Percentiles rank a stretch among this genome's conserved stretches.
Evolutionary conservation across 1,140 invertebrate species (phyloP).

Genomic region (Rhynchophorus ferrugineus): DNA sequence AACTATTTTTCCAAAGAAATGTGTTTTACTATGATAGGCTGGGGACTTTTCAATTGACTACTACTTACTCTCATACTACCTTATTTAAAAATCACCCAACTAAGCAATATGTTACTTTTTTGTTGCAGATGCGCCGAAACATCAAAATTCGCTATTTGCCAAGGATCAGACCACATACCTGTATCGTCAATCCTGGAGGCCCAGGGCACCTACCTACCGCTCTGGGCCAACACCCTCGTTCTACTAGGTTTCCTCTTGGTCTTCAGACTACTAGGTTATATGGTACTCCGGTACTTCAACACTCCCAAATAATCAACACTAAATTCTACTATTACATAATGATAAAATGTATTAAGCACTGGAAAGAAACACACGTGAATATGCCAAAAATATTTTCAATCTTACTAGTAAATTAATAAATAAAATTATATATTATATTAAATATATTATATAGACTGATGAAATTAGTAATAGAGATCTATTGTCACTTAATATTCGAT

Average conservation of each 20-base stretch:
- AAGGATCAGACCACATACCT: constrained; percentile 54
- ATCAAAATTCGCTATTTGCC: constrained; percentile 61
- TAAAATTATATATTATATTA: constrained; percentile 12
- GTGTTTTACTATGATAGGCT: too few relatives aligned
- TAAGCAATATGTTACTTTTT: constrained; percentile 15
- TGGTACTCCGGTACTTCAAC: constrained; percentile 65
- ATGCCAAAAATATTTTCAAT: constrained; percentile 18
- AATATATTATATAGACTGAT: constrained; percentile 15
- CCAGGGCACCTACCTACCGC: constrained; percentile 53
- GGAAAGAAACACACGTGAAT: constrained; percentile 12
- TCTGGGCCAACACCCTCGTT: constrained; percentile 73
- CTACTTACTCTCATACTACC: too few relatives aligned
- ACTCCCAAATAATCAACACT: constrained; percentile 48
- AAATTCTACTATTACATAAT: constrained; percentile 3
- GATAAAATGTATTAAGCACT: constrained; percentile 1
- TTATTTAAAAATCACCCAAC: too few relatives aligned
- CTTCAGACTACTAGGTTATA: constrained; percentile 66
- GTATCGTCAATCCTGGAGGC: constrained; percentile 59
- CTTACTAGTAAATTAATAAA: constrained; percentile 5
- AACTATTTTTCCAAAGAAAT: too few relatives aligned
- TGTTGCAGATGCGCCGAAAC: constrained; percentile 56
- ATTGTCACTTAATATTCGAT: background rate
- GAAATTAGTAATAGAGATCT: constrained; percentile 9
- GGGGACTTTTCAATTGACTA: too few relatives aligned
- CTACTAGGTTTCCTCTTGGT: constrained; percentile 64